Conservation (phyloP, 1,140 invertebrate genomes). For the Achroia grisella region DNA sequence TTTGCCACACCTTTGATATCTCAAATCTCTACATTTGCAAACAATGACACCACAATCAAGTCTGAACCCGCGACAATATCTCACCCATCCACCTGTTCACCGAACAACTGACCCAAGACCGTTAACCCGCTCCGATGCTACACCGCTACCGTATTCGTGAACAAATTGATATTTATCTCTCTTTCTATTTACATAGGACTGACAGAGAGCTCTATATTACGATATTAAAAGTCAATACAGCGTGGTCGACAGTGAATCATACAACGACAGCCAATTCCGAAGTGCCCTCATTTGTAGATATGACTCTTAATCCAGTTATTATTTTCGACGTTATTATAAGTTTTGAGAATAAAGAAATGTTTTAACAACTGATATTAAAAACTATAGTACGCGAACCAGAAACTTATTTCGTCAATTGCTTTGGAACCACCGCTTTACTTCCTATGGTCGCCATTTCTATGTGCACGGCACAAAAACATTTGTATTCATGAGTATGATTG, state of each 20-base stretch:
- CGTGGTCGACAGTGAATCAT: slow-evolving; percentile 16
- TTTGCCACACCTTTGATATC: too few relatives aligned
- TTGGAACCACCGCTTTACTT: too few relatives aligned
- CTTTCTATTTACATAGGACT: background rate
- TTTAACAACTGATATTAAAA: too few relatives aligned
- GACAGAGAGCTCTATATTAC: background rate
- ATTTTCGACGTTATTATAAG: too few relatives aligned
- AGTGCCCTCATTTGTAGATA: slow-evolving; percentile 8
- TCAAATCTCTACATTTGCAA: background rate
- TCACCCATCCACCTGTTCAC: slow-evolving; percentile 19
- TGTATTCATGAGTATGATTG: too few relatives aligned
- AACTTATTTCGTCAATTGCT: too few relatives aligned
- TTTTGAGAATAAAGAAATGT: too few relatives aligned
- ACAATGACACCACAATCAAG: background rate
- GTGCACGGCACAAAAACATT: too few relatives aligned
- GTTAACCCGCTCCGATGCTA: slow-evolving; percentile 16
- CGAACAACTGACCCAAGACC: slow-evolving; percentile 28
- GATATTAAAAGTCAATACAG: slow-evolving; percentile 6
- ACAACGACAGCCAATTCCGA: slow-evolving; percentile 20
- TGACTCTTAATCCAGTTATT: background rate
- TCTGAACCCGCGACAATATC: background rate
- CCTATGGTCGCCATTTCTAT: too few relatives aligned
- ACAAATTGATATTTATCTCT: background rate
- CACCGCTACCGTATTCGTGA: background rate
- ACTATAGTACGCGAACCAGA: too few relatives aligned